These are phyloP conservation scores for Coregonus ussuriensis DNA, from an alignment of 2,797 vertebrate species.

Conservation along the genomic window DNA sequence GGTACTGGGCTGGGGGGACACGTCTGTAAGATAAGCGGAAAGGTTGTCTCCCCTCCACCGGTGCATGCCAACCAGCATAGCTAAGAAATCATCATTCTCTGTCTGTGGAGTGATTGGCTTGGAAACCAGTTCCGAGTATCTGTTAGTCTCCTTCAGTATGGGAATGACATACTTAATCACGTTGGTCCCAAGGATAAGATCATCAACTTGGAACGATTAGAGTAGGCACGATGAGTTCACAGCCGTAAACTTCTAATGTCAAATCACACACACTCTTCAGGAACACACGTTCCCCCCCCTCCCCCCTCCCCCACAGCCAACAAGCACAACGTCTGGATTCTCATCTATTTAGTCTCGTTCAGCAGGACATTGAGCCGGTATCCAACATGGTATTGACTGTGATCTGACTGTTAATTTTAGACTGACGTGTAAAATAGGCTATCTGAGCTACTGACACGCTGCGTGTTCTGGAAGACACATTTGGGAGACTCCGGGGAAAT, in stretches of 20 bases:
- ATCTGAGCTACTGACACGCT: background rate
- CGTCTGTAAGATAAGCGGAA: background rate
- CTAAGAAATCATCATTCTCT: background rate
- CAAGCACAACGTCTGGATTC: background rate
- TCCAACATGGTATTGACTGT: slow-evolving; percentile 8
- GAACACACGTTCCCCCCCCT: background rate
- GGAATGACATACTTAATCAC: background rate
- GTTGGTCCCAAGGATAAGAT: slow-evolving; percentile 7
- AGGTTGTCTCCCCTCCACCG: background rate
- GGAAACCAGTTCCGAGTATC: slow-evolving; percentile 2
- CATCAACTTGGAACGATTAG: slow-evolving; percentile 11
- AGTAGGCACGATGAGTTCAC: slow-evolving; percentile 1
- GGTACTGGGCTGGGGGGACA: slow-evolving; percentile 2
- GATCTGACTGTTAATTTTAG: background rate
- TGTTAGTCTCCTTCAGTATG: slow-evolving; percentile 1
- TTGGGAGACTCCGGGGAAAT: background rate
- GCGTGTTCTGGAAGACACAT: background rate
- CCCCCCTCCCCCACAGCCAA: background rate
- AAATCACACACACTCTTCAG: slow-evolving; percentile 11
- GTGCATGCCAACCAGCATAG: background rate
- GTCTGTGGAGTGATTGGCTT: too few species aligned
- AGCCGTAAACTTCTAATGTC: background rate
- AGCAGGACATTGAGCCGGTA: slow-evolving; percentile 10
- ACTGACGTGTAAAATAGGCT: slow-evolving; percentile 11
- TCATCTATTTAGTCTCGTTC: background rate